Base-by-base conservation (phyloP, 2,888 invertebrate genomes). In the Trachelus stipa region DNA sequence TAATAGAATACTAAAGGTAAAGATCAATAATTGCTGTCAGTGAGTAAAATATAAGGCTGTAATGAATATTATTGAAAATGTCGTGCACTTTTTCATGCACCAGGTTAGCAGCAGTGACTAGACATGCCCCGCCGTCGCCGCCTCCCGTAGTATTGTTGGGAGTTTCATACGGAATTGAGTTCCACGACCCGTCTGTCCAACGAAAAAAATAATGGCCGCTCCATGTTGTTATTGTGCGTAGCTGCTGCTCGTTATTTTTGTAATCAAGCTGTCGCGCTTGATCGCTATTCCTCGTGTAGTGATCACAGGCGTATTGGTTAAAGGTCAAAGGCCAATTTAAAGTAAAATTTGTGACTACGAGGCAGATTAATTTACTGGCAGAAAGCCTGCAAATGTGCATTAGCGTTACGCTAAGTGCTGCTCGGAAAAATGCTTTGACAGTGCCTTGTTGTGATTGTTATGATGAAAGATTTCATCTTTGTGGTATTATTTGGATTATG, bases 161-260 rank as follows among this genome's bases (percentile, higher is more conserved):
- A 77, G 74, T 77, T 73, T 76, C 35, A 73, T 77, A 34, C 33
- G 31, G 33, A 31, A 34, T 34, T 15, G 33, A 23, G 56, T 56
- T 56, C 56, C 33, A 71, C 37, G 74, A 74, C 74, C 34, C 74
- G 74, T 74, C 74, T 74, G 23, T 74, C 74, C 35, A 78, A 73
- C 76, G 80, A 83, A 81, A 83, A 78, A 83, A 85, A 84, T 84
- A 88, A 88, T 88, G 87, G 88, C 87, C 82, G 86, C 87, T 81
- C 80, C 77, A 77, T 85, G 83, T 85, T 87, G 85, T 87, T 87
- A 85, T 88, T 85, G 82, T 84, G 83, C 83, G 82, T 79, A 85
- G 82, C 83, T 78, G 79, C 75, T 83, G 82, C 83, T 81, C 79
- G 80, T 83, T 81, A 81, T 80, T 79, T 76, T 6, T 79, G 56